Conservation (phyloP, 2,888 invertebrate species). For the Drosophila subsilvestris region DNA sequence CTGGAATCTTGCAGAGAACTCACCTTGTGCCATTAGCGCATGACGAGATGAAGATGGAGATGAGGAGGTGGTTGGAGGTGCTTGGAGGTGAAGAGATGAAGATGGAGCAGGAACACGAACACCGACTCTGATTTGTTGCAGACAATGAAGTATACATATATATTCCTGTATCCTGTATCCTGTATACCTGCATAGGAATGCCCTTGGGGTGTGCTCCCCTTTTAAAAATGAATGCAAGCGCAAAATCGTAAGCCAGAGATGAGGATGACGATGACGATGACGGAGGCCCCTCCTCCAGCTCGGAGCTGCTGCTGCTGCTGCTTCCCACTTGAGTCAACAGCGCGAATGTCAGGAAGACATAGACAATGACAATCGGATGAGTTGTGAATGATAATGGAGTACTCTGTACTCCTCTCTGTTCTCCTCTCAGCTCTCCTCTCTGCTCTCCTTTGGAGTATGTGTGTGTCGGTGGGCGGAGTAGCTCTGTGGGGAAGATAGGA, state of each 20-base stretch:
- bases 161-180: slow-evolving; percentile 5
- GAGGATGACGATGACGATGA: slow-evolving; percentile 27
- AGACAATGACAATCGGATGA: slow-evolving; percentile 76
- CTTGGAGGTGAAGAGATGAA: not conserved
- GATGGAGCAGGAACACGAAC: slow-evolving; percentile 7
- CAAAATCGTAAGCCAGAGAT: slow-evolving; percentile 48
- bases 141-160: slow-evolving; percentile 50
- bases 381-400: slow-evolving; percentile 74
- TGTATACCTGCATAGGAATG: slow-evolving; percentile 58
- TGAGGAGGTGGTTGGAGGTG: not conserved
- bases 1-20: slow-evolving; percentile 33
- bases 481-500: slow-evolving; percentile 34
- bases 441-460: slow-evolving; percentile 19
- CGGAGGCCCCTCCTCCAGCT: slow-evolving; percentile 1
- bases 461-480: slow-evolving; percentile 30
- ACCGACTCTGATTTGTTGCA: slow-evolving; percentile 27
- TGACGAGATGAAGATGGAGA: slow-evolving; percentile 24
- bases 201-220: slow-evolving; percentile 49
- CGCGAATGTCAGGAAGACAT: slow-evolving; percentile 45
- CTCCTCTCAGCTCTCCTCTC: not conserved
- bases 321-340: slow-evolving; percentile 52
- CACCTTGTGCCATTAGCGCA: slow-evolving; percentile 62
- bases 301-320: not conserved
- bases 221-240: slow-evolving; percentile 56
- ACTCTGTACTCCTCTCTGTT: not conserved